These are phyloP conservation scores for Isotomurus palustris DNA, from an alignment of 2,888 invertebrate genomes.

Conservation along the genomic window DNA sequence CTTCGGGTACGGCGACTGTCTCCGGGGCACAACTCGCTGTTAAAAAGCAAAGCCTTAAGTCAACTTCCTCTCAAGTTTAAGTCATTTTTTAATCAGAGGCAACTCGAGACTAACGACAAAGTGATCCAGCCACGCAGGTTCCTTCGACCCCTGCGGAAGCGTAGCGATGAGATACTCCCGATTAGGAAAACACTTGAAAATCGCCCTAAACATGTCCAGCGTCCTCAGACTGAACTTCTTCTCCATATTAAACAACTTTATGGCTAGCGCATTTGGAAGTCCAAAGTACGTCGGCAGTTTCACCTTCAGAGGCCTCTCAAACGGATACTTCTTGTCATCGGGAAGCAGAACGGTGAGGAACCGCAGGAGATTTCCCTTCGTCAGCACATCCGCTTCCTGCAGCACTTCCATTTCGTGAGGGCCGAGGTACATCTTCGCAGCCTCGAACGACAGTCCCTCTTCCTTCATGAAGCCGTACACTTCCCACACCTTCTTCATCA, in stretches of 20 bases:
- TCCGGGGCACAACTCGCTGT: slow-evolving; percentile 24
- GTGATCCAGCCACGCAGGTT: slow-evolving; percentile 57
- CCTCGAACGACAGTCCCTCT: slow-evolving; percentile 17
- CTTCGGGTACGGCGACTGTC: slow-evolving; percentile 27
- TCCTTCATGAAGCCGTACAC: slow-evolving; percentile 21
- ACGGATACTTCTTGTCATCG: slow-evolving; percentile 26
- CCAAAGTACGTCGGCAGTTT: slow-evolving; percentile 48
- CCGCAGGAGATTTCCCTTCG: slow-evolving; percentile 18
- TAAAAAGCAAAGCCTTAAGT: background rate
- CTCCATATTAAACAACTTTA: slow-evolving; percentile 55
- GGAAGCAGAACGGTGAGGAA: slow-evolving; percentile 22
- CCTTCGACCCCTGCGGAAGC: slow-evolving; percentile 55
- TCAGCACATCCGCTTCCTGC: slow-evolving; percentile 22
- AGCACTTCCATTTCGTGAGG: slow-evolving; percentile 11
- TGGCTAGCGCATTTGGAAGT: slow-evolving; percentile 58
- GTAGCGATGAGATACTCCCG: slow-evolving; percentile 62
- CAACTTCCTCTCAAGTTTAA: background rate
- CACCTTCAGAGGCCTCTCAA: slow-evolving; percentile 12
- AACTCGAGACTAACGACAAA: slow-evolving; percentile 54
- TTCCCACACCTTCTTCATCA: slow-evolving; percentile 26
- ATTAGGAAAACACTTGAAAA: slow-evolving; percentile 63
- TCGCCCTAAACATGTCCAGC: slow-evolving; percentile 60
- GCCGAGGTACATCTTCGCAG: slow-evolving; percentile 16
- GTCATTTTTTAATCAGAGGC: background rate
- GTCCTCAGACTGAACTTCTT: slow-evolving; percentile 30